Conservation (phyloP, 2,113 vertebrate genomes). For the Tringa solitaria region DNA sequence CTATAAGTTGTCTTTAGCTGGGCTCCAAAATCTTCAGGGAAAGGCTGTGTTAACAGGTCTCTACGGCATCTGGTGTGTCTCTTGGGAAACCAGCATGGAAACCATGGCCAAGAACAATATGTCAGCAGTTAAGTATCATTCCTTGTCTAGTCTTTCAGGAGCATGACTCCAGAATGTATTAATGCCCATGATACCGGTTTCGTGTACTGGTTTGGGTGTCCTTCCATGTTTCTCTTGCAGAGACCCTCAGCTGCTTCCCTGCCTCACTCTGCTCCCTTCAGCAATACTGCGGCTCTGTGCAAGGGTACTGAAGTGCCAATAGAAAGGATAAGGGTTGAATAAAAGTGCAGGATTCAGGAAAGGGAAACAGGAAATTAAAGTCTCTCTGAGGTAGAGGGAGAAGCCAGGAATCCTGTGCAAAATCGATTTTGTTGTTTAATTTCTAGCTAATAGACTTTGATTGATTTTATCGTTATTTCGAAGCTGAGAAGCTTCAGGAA, state of each 20-base stretch:
- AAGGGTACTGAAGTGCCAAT: neutral
- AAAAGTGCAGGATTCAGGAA: neutral
- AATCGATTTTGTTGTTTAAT: neutral
- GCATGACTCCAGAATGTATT: neutral
- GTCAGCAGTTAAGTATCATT: neutral
- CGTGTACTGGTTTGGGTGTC: neutral
- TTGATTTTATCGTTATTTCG: neutral
- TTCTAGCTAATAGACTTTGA: neutral
- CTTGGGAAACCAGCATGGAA: neutral
- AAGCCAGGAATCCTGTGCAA: neutral
- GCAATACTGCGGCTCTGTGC: neutral
- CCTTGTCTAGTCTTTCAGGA: neutral
- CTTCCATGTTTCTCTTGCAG: neutral
- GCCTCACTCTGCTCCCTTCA: neutral
- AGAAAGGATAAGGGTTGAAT: neutral
- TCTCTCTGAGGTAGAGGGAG: neutral
- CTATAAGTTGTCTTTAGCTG: neutral
- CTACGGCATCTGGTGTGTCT: neutral
- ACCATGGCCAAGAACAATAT: neutral
- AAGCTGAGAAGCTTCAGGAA: neutral
- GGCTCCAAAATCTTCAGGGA: neutral
- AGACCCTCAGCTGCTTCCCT: neutral
- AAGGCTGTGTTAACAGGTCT: neutral
- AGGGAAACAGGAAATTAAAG: conserved; percentile 21
- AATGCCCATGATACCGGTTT: neutral